These are phyloP conservation scores for Caranx ignobilis DNA, from an alignment of 2,113 vertebrate genomes.

Conservation along the genomic window DNA sequence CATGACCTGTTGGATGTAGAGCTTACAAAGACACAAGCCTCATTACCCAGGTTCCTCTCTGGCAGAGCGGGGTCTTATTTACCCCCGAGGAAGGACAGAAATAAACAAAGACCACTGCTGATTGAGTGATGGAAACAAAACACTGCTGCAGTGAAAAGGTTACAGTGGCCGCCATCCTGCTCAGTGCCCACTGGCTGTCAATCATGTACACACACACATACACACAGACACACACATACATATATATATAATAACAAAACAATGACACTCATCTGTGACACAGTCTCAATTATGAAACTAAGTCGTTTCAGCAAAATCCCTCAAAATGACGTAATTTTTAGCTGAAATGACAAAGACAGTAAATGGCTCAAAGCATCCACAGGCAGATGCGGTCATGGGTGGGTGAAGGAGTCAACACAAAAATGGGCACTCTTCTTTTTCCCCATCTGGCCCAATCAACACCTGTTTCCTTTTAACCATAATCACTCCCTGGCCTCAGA, in stretches of 20 bases:
- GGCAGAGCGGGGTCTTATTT: slow-evolving; percentile 65
- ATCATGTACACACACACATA: slow-evolving; percentile 37
- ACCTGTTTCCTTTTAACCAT: neutral
- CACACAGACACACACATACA: slow-evolving; percentile 3
- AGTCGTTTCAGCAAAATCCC: neutral
- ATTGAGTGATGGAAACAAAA: slow-evolving; percentile 74
- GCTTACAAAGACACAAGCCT: slow-evolving; percentile 72
- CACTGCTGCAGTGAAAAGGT: slow-evolving; percentile 66
- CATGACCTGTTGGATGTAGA: slow-evolving; percentile 72
- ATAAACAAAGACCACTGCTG: slow-evolving; percentile 72
- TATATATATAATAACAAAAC: neutral
- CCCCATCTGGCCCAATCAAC: too few species aligned
- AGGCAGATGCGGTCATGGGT: neutral
- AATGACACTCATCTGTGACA: slow-evolving; percentile 34
- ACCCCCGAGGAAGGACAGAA: slow-evolving; percentile 78
- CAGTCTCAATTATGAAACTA: slow-evolving; percentile 40
- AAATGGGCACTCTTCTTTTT: too few species aligned
- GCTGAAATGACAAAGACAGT: too few species aligned
- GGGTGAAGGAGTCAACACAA: neutral
- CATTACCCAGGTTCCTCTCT: slow-evolving; percentile 77
- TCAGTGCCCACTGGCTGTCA: slow-evolving; percentile 52
- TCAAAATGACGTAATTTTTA: neutral
- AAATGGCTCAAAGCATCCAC: neutral
- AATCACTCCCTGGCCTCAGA: neutral
- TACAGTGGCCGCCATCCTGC: slow-evolving; percentile 57